Base-by-base conservation (phyloP, 1,140 invertebrate species). In the Dolichoris vasculosae region DNA sequence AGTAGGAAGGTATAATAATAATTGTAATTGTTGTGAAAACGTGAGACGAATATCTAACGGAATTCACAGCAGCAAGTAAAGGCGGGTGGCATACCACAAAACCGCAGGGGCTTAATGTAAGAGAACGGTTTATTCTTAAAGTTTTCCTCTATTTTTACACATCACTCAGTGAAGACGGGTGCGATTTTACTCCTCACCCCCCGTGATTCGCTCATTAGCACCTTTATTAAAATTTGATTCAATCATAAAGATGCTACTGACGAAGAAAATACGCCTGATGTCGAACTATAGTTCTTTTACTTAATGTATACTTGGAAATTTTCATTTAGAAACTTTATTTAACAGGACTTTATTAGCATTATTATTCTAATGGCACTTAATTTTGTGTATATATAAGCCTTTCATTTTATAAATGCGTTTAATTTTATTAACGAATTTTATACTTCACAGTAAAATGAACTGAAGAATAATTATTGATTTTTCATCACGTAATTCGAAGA, bases 141-240 rank as follows among this genome's bases (percentile, higher is more conserved):
- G 46, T 86, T 86, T 82, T 82, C 77, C 35, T 82, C 82, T 82
- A 80, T 85, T 51, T 87, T 76, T 86, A 20, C 23, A 43, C 69
- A 17, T 35, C 67, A 69, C 1, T 32, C 1, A 69, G 23, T n/a
- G 48, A 35, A 30, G 51, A 73, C 55, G 79, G 86, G 64, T 84
- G 83, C 78, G 63, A 38, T 38, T 69, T 80, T 82, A 87, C 86
- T 87, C 83, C 78, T 64, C 84, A 35, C 78, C 76, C 55, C 67
- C 63, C 83, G 88, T 88, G 91, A 92, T 92, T 90, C 89, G 88
- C 91, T 93, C 90, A 92, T 92, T 92, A 93, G 89, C 91, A 89
- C 87, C 89, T 89, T 90, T 91, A 92, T 92, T 90, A 92, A 91
- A 88, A 91, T 92, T 92, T 92, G 90, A 92, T 92, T 92, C 90